phyloP scores from a whole-genome alignment of 2,888 invertebrate genomes.

The Pseudococcus longispinus region DNA sequence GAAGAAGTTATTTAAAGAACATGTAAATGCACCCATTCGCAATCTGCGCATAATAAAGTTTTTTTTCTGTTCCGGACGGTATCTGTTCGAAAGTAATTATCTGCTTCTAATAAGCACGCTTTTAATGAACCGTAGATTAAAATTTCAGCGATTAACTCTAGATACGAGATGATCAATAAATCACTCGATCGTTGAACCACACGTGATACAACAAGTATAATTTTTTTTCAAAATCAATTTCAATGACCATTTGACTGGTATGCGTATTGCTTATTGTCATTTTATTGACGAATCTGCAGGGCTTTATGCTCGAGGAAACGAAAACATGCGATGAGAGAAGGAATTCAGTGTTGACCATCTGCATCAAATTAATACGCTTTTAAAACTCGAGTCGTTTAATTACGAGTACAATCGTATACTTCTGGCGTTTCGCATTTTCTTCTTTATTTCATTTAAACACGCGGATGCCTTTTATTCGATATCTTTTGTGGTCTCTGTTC shows the following conservation, averaged over 20 bases:
- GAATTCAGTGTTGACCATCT: neutral
- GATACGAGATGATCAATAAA: conserved; percentile 15
- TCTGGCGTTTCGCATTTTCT: neutral
- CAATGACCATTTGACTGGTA: neutral
- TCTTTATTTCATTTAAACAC: neutral
- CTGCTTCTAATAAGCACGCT: conserved; percentile 14
- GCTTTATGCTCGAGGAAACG: neutral
- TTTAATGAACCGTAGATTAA: conserved; percentile 18
- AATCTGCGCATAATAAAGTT: neutral
- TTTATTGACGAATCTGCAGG: neutral
- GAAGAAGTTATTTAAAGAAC: neutral
- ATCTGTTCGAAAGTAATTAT: conserved; percentile 29
- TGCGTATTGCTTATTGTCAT: neutral
- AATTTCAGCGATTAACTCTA: conserved; percentile 11
- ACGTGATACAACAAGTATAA: conserved; percentile 10
- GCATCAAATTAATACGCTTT: neutral
- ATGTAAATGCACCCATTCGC: conserved; percentile 13
- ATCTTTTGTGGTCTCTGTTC: too few relatives aligned
- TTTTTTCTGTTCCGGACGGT: neutral
- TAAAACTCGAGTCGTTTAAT: neutral
- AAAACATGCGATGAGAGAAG: neutral
- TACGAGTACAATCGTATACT: neutral
- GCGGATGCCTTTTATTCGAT: too few relatives aligned
- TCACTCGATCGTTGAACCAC: conserved; percentile 44
- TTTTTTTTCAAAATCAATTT: neutral